Conservation (phyloP, 2,888 invertebrate genomes). For the Hydrotaea cyrtoneurina region DNA sequence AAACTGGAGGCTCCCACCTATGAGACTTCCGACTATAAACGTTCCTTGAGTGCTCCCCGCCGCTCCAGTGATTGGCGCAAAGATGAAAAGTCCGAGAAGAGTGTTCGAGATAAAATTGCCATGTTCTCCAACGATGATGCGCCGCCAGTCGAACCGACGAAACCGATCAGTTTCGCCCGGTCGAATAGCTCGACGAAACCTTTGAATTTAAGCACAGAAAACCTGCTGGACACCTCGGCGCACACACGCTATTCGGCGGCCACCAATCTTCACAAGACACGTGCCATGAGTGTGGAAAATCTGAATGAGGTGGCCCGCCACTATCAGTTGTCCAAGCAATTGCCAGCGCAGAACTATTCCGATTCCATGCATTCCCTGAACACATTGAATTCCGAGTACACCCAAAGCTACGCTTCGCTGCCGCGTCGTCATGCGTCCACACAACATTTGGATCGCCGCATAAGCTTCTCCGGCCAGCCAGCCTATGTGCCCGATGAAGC, state of each 20-base stretch:
- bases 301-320: conserved; percentile 79
- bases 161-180: conserved; percentile 68
- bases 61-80: conserved; percentile 83
- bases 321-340: conserved; percentile 76
- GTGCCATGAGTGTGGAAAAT: conserved; percentile 83
- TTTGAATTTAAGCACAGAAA: conserved; percentile 80
- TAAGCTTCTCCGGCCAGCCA: conserved; percentile 76
- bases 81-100: conserved; percentile 90
- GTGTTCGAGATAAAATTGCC: conserved; percentile 92
- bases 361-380: conserved; percentile 80
- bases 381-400: conserved; percentile 75
- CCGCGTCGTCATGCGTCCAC: conserved; percentile 71
- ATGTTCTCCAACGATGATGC: conserved; percentile 87
- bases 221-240: conserved; percentile 72
- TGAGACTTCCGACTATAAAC: conserved; percentile 74
- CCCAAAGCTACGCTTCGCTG: conserved; percentile 74
- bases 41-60: conserved; percentile 77
- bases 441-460: conserved; percentile 69
- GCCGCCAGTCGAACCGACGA: conserved; percentile 28
- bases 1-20: conserved; percentile 66
- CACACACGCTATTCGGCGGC: conserved; percentile 62
- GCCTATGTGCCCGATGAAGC: conserved; percentile 78
- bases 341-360: conserved; percentile 75
- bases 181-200: conserved; percentile 72
- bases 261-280: conserved; percentile 80